Conservation (phyloP, 2,113 vertebrate species). For the Gymnocephalus cernua region DNA sequence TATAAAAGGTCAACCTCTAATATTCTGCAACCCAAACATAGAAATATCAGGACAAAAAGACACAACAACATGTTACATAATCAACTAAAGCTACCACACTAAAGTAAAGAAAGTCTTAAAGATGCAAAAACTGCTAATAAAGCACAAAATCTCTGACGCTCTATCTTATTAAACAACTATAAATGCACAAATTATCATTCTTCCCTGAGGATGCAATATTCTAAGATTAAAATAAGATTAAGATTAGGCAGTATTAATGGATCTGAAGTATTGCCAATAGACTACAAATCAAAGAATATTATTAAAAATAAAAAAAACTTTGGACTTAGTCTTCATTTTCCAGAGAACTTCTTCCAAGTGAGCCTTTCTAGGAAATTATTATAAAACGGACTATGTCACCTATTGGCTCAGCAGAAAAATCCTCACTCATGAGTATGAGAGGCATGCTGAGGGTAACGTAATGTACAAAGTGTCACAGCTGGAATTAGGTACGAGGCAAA, state of each 20-base stretch:
- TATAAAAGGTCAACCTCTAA: no score
- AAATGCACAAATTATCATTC: no score
- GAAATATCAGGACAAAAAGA: background rate
- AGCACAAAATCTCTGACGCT: no score
- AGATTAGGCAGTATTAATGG: background rate
- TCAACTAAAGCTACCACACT: background rate
- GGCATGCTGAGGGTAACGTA: background rate
- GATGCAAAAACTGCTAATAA: background rate
- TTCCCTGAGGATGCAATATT: background rate
- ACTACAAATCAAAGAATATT: no score
- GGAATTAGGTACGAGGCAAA: constrained; percentile 8
- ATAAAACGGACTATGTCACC: background rate
- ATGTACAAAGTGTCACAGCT: background rate
- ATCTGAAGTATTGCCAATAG: no score
- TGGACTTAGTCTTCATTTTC: background rate
- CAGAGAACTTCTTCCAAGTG: background rate
- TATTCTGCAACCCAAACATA: background rate
- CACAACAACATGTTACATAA: background rate
- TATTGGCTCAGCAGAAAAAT: background rate
- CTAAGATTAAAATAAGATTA: background rate
- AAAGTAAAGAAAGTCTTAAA: no score
- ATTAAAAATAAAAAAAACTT: no score
- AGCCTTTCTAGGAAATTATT: background rate
- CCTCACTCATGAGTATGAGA: background rate
- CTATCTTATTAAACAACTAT: no score